Conservation (phyloP, 2,797 vertebrate genomes). For the Orestias chungarensis region DNA sequence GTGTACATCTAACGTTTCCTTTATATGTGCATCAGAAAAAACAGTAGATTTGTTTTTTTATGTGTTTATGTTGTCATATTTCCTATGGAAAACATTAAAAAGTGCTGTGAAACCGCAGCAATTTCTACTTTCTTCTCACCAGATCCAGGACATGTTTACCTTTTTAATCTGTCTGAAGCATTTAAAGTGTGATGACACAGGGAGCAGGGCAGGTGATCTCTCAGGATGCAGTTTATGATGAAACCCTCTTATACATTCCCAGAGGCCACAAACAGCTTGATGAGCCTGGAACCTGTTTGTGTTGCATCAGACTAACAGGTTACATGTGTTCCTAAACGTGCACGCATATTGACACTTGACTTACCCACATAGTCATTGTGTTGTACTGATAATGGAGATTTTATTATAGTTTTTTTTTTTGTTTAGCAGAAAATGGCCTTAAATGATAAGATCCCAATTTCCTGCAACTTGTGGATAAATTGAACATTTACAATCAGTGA, state of each 20-base stretch:
- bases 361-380: neutral
- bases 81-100: neutral
- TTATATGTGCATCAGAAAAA: neutral
- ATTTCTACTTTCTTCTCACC: neutral
- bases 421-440: neutral
- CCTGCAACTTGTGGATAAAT: neutral
- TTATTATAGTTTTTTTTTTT: neutral
- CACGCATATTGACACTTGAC: constrained; percentile 19
- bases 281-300: constrained; percentile 54
- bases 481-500: neutral
- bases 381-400: neutral
- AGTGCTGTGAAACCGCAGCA: neutral
- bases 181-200: constrained; percentile 44
- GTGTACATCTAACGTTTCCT: no score
- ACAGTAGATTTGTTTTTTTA: neutral
- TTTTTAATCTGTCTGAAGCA: constrained; percentile 32
- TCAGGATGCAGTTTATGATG: constrained; percentile 69
- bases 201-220: constrained; percentile 57
- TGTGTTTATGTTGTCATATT: neutral
- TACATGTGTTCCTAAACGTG: constrained; percentile 1
- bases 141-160: constrained; percentile 51
- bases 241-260: constrained; percentile 63
- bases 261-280: constrained; percentile 44
- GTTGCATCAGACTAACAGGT: constrained; percentile 69
- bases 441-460: neutral